Conservation (phyloP, 2,888 invertebrate genomes). For the Melanargia galathea region DNA sequence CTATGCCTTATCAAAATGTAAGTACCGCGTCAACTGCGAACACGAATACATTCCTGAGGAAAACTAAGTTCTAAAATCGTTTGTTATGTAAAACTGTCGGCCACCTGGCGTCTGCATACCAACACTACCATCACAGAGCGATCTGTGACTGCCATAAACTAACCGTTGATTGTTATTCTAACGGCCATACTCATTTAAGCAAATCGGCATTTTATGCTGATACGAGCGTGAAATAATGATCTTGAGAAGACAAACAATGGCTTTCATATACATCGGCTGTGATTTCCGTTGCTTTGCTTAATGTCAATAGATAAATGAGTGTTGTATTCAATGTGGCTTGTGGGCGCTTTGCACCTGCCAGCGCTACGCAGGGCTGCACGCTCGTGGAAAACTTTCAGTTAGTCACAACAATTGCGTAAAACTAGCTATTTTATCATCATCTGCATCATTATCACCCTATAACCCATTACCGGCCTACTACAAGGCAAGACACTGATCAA, state of each 20-base stretch:
- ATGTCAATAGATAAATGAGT: slow-evolving; percentile 58
- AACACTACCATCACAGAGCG: too few species aligned
- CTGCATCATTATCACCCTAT: too few species aligned
- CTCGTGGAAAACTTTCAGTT: neutral
- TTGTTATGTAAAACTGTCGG: too few species aligned
- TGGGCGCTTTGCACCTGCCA: slow-evolving; percentile 70
- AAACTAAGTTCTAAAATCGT: too few species aligned
- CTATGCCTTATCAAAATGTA: too few species aligned
- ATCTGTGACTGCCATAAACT: too few species aligned
- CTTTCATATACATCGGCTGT: slow-evolving; percentile 36
- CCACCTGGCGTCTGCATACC: neutral
- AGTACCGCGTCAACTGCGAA: too few species aligned
- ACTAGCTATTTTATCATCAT: too few species aligned
- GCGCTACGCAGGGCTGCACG: slow-evolving; percentile 38
- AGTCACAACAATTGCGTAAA: too few species aligned
- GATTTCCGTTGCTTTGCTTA: slow-evolving; percentile 60
- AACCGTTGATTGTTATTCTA: slow-evolving; percentile 8
- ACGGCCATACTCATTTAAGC: slow-evolving; percentile 17
- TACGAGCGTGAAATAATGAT: slow-evolving; percentile 32
- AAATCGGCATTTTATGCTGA: slow-evolving; percentile 25
- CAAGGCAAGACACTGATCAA: too few species aligned
- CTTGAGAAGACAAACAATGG: slow-evolving; percentile 37
- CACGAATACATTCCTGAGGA: too few species aligned
- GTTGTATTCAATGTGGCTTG: slow-evolving; percentile 52
- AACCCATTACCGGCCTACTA: too few species aligned